phyloP scores from a whole-genome alignment of 2,113 vertebrate species.

The Petrocephalus zakoni region DNA sequence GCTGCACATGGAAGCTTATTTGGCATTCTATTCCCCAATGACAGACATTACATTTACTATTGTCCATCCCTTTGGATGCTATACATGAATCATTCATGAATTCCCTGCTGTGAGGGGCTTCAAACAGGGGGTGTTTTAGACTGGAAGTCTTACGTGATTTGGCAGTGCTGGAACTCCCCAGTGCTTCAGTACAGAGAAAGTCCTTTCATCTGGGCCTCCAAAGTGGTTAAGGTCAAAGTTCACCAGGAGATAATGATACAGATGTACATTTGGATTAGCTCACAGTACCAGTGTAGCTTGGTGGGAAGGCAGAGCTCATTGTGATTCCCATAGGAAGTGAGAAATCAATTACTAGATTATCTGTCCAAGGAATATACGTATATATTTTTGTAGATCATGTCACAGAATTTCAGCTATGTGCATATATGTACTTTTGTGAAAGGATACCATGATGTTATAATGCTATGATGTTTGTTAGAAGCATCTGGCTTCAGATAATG shows the following conservation, averaged over 20 bases:
- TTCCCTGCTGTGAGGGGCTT: constrained; percentile 84
- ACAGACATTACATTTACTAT: background rate
- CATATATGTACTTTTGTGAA: background rate
- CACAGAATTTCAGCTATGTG: background rate
- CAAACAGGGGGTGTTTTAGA: constrained; percentile 78
- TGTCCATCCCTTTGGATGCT: background rate
- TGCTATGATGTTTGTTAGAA: background rate
- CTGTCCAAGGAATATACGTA: background rate
- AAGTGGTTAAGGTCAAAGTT: constrained; percentile 45
- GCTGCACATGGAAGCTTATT: background rate
- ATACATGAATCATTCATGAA: constrained; percentile 85
- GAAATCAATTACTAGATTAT: background rate
- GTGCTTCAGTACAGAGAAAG: constrained; percentile 73
- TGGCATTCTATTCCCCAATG: background rate
- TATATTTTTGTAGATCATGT: background rate
- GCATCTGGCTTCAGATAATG: background rate
- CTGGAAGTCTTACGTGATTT: constrained; percentile 85
- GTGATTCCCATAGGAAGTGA: constrained; percentile 1
- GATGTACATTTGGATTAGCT: constrained; percentile 72
- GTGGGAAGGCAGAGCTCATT: constrained; percentile 48
- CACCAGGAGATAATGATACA: constrained; percentile 53
- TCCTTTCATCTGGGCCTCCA: constrained; percentile 76
- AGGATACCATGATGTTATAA: background rate
- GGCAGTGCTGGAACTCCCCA: constrained; percentile 67
- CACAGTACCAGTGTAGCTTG: constrained; percentile 61